Percentiles rank a stretch among this genome's conserved stretches.
Evolutionary conservation across 2,797 vertebrate genomes (phyloP).

Genomic region (Cacajao melanocephalus): DNA sequence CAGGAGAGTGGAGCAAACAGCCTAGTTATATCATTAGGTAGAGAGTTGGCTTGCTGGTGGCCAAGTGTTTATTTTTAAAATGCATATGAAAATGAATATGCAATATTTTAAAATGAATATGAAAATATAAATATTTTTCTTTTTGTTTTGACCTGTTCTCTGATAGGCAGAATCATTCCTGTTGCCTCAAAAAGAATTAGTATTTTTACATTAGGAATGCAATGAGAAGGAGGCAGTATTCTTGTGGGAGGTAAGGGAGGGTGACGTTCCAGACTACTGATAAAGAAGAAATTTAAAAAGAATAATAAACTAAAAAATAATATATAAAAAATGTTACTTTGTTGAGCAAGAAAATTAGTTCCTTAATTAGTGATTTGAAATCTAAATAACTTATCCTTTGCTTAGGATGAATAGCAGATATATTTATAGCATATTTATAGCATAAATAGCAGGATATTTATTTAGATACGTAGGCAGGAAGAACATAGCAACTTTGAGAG

Average conservation of each 20-base stretch:
- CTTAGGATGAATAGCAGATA: background rate
- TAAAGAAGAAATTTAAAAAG: background rate
- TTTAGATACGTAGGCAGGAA: background rate
- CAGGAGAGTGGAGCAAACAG: background rate
- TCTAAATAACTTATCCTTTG: background rate
- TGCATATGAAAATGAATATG: background rate
- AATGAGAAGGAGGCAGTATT: background rate
- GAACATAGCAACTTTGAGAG: background rate
- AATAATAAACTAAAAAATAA: background rate
- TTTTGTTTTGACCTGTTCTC: background rate
- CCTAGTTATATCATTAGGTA: background rate
- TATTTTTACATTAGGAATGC: background rate
- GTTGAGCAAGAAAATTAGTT: background rate
- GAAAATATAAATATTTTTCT: background rate
- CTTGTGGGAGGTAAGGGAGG: accelerated
- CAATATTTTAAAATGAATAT: too few relatives aligned
- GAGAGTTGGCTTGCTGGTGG: background rate
- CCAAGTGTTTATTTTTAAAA: background rate
- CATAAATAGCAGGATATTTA: background rate
- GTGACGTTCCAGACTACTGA: background rate
- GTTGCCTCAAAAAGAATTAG: background rate
- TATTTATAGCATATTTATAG: background rate
- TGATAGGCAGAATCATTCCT: background rate
- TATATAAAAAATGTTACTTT: background rate
- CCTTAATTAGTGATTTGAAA: background rate